Percentiles rank a stretch among this genome's conserved stretches.
Evolutionary conservation across 2,113 vertebrate species (phyloP).

Genomic region (Oncorhynchus nerka): DNA sequence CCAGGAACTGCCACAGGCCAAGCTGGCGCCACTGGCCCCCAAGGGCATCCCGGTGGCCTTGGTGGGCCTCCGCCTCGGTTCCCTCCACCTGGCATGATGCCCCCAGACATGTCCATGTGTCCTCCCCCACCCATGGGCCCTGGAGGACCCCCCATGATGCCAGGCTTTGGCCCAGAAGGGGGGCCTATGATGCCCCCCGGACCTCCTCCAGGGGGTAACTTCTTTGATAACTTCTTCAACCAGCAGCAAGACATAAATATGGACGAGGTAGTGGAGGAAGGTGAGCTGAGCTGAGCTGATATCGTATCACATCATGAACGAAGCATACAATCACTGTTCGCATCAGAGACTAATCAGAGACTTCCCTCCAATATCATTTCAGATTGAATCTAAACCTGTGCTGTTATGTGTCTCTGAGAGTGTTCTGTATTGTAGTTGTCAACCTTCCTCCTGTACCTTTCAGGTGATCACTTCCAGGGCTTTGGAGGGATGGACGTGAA

Average conservation of each 20-base stretch:
- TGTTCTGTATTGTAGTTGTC: neutral
- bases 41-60: slow-evolving; percentile 47
- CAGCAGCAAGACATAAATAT: slow-evolving; percentile 81
- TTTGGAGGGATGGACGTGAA: slow-evolving; percentile 76
- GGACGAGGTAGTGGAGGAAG: slow-evolving; percentile 70
- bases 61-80: slow-evolving; percentile 30
- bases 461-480: slow-evolving; percentile 78
- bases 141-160: slow-evolving; percentile 81
- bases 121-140: slow-evolving; percentile 71
- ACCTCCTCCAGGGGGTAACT: slow-evolving; percentile 73
- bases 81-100: slow-evolving; percentile 67
- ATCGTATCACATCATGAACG: too few species aligned
- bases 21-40: slow-evolving; percentile 62
- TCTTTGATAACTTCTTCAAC: slow-evolving; percentile 87
- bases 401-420: neutral
- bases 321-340: too few species aligned
- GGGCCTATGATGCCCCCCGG: slow-evolving; percentile 78
- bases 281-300: slow-evolving; percentile 37
- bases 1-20: slow-evolving; percentile 59
- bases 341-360: too few species aligned
- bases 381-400: too few species aligned
- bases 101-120: slow-evolving; percentile 78
- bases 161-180: slow-evolving; percentile 77
- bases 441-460: neutral
- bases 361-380: too few species aligned